Evolutionary conservation across 2,888 invertebrate genomes (phyloP).

Genomic region (Rugalucina vietnamica): DNA sequence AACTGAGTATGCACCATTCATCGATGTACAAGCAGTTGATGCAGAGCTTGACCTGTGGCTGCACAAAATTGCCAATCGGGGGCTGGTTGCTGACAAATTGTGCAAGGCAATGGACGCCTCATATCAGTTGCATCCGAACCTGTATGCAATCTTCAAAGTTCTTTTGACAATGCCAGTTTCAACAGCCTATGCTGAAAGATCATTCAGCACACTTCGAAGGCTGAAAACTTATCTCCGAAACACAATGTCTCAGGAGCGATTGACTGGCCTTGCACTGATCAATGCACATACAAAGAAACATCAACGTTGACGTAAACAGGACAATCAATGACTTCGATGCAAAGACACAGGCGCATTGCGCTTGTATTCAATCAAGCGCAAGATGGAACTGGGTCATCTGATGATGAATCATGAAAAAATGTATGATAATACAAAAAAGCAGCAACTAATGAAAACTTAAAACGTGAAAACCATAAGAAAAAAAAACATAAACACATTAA

Average conservation of each 20-base stretch:
- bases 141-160: not conserved
- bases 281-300: conserved; percentile 12
- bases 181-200: conserved; percentile 17
- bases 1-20: conserved; percentile 4
- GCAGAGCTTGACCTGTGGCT: conserved; percentile 4
- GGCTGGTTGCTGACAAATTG: not conserved
- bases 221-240: conserved; percentile 14
- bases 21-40: conserved; percentile 2
- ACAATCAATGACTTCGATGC: not conserved
- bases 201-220: conserved; percentile 12
- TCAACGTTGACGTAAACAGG: not conserved
- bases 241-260: conserved; percentile 16
- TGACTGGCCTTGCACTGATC: conserved; percentile 21
- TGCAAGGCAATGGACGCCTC: not conserved
- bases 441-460: not conserved
- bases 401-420: not conserved
- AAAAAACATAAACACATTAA: not conserved
- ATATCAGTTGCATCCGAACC: not conserved
- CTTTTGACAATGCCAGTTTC: conserved; percentile 25
- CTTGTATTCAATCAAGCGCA: not conserved
- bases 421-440: not conserved
- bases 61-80: not conserved
- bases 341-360: conserved; percentile 12
- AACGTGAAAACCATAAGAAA: not conserved
- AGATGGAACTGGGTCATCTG: not conserved